Conservation (phyloP, 2,888 invertebrate species). For the Caenorhabditis auriculariae region DNA sequence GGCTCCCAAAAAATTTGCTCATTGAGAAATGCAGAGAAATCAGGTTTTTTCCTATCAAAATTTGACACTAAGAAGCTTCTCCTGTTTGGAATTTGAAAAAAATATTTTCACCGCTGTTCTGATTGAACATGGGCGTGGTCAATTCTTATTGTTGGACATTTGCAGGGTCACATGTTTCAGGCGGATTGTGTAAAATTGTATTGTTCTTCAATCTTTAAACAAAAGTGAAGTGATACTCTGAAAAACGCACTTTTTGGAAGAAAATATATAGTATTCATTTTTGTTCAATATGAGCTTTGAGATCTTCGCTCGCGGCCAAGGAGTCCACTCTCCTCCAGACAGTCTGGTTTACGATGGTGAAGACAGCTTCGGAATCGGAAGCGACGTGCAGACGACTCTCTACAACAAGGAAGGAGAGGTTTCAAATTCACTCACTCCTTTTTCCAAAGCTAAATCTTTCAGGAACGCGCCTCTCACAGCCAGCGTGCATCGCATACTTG, state of each 20-base stretch:
- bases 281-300: slow-evolving; percentile 16
- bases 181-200: no score
- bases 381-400: slow-evolving; percentile 62
- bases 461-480: slow-evolving; percentile 61
- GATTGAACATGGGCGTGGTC: no score
- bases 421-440: neutral
- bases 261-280: no score
- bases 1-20: no score
- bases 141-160: neutral
- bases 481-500: slow-evolving; percentile 44
- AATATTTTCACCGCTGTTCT: no score
- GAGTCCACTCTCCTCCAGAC: slow-evolving; percentile 59
- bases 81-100: no score
- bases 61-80: no score
- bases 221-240: no score
- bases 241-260: no score
- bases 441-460: slow-evolving; percentile 11
- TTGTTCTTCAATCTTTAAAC: no score
- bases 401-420: slow-evolving; percentile 64
- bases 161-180: neutral
- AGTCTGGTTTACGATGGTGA: slow-evolving; percentile 60
- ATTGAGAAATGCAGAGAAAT: no score
- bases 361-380: slow-evolving; percentile 62
- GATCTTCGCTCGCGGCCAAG: slow-evolving; percentile 62
- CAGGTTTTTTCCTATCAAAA: no score